Base-by-base conservation (phyloP, 2,888 invertebrate species). In the Oligia fasciuncula region DNA sequence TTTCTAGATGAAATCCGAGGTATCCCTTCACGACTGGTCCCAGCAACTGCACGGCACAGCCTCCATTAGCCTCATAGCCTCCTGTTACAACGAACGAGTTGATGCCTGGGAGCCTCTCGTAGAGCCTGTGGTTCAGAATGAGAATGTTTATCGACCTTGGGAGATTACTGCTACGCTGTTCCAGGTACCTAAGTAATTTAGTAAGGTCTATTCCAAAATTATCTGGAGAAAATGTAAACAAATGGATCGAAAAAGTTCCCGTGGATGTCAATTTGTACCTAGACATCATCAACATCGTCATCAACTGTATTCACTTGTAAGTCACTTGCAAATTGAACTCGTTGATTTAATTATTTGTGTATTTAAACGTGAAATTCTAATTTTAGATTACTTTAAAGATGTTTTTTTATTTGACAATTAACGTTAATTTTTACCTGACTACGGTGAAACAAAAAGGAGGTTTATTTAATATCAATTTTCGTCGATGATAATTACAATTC, bases 31-130 rank as follows among this genome's bases (percentile, higher is more conserved):
- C 91, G 98, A 98, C 92, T 98, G 98, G 98, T 97, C 98, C 0
- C 97, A 97, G 46, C 97, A 97, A 90, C 92, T 97, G 79, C 97
- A 97, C 84, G 96, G 97, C 9, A 85, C 91, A 0, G 96, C 94
- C 0, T 94, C 96, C 4, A 76, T 97, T 2, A 95, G 96, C 1
- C 75, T 97, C 9, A 96, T 96, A 79, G 97, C 97, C 89, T 86
- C 92, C 85, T 98, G 97, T 91, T 98, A 97, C 94, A 98, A 98
- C 93, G 97, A 98, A 88, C 97, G 97, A 68, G 94, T 97, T 73
- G 97, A 97, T 73, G 97, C 97, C 14, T 99, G 99, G 99, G 99
- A 99, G 91, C 99, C 99, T 0, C 93, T 99, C 1, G 93, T 99
- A 1, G 99, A 99, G 89, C 98, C 98, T 0, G 97, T 98, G 0